Evolutionary conservation across 2,797 vertebrate genomes (phyloP), one percentile per base, ranked within the genome.

Genomic region (Enteromius argenteus): DNA sequence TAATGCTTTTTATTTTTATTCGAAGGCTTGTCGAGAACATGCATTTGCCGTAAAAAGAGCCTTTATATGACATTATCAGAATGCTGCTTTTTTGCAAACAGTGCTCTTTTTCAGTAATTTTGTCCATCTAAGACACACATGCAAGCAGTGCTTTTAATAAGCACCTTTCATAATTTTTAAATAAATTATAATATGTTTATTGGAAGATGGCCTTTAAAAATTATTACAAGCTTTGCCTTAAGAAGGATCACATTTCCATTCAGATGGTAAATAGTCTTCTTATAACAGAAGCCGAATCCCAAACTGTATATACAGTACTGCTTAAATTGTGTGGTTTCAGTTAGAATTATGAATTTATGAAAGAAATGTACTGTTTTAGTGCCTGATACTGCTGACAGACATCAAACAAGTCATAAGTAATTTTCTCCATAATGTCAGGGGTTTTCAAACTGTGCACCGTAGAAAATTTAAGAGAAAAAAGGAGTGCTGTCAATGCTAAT

Each of bases 1-100:
- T 44, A 11, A 44, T 44, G 10, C 42, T 44, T 44, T 44, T 44
- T 44, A 44, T 44, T 80, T 80, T 85, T n/a, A 62, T 64, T 27
- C 17, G n/a, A 17, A 32, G 39, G 27, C 4, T 64, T 87, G 51
- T 68, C 51, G 56, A 81, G 58, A 4, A 10, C 30, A 44, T 30
- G 4, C 51, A 35, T 74, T 81, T 71, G 9, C 15, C 0, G 6
- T 7, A 30, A 60, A 30, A 60, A 27, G 10, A 39, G 79, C 15
- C 17, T 32, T 19, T 4, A 15, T 4, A 15, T 72, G 37, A 72
- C 37, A 72, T 58, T 58, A 10, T 46, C 27, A 14, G 15, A 71
- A 60, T 60, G 21, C 1, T 13, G 17, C 11, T 35, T 76, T 64
- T 53, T 75, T 60, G 60, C 11, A 75, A 80, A 80, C 15, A 3